Base-by-base conservation (phyloP, 2,797 vertebrate genomes). In the Pitangus sulphuratus region DNA sequence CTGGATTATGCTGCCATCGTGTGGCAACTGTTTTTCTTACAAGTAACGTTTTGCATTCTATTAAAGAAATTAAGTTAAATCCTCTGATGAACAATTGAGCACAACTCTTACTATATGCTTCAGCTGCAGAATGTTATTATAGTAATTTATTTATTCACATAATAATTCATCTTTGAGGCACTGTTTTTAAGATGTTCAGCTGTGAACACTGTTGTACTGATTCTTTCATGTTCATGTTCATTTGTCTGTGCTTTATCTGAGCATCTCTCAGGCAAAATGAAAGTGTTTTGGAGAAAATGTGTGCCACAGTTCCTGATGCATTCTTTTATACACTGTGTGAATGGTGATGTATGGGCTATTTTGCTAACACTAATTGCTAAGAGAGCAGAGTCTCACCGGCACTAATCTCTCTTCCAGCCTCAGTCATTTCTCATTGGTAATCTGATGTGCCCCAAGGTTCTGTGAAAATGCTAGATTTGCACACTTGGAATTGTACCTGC, bases 1-100 rank as follows among this genome's bases (percentile, higher is more conserved):
- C 17, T 93, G 87, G 54, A n/a, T 61, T 87, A 19, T 96, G 92
- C 96, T 96, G 98, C 98, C 98, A 93, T 85, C 98, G 2, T 60
- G 97, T 95, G 98, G 97, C 80, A 42, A 66, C 37, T 5, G 4
- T 19, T 86, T 61, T 60, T 62, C 45, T 48, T 51, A 35, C 24
- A 30, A 51, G 48, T 7, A 66, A n/a, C 2, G 3, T 30, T 75
- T 77, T 61, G 15, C 15, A 10, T 31, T 8, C 50, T 19, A 16
- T 35, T 69, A 40, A 84, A 84, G 80, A 54, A 78, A 51, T 7
- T 5, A 20, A 24, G 12, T 8, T 39, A 64, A 33, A 51, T 45
- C 8, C 11, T 51, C 24, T 42, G 18, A 54, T 12, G 26, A 64
- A 18, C 9, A 33, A 11, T 15, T 64, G 6, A 53, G 20, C 64